Conservation (phyloP, 2,113 vertebrate species). For the Pipa parva region DNA sequence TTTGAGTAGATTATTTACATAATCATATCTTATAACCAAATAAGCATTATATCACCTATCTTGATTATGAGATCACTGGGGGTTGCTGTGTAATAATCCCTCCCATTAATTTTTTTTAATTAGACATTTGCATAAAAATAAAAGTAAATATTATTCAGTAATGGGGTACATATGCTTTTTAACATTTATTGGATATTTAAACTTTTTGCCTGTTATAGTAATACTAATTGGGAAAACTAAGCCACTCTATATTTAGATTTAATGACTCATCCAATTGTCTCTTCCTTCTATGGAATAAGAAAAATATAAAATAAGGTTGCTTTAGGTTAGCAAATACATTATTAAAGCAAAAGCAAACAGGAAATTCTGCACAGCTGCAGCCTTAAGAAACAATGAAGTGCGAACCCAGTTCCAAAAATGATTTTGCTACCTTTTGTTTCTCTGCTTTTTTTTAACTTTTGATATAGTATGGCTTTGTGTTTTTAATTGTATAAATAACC, state of each 20-base stretch:
- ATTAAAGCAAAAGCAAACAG: constrained; percentile 26
- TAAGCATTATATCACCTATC: no score
- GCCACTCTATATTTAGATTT: fast-evolving
- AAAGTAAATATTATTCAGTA: no score
- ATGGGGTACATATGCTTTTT: no score
- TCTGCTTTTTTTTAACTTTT: background rate
- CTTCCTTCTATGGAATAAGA: background rate
- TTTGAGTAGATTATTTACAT: no score
- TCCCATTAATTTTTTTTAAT: no score
- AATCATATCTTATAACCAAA: no score
- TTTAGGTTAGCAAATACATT: constrained; percentile 7
- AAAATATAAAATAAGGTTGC: background rate
- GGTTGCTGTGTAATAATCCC: no score
- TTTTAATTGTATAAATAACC: background rate
- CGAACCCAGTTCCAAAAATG: background rate
- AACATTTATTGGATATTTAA: no score
- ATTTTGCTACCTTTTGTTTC: constrained; percentile 21
- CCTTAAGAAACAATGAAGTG: constrained; percentile 39
- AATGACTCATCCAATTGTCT: background rate
- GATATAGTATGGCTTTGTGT: background rate
- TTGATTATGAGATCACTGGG: no score
- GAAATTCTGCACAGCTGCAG: constrained; percentile 35
- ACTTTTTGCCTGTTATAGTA: no score
- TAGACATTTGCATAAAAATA: no score
- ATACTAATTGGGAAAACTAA: no score